phyloP scores from a whole-genome alignment of 1,140 invertebrate genomes.

The Triops cancriformis region DNA sequence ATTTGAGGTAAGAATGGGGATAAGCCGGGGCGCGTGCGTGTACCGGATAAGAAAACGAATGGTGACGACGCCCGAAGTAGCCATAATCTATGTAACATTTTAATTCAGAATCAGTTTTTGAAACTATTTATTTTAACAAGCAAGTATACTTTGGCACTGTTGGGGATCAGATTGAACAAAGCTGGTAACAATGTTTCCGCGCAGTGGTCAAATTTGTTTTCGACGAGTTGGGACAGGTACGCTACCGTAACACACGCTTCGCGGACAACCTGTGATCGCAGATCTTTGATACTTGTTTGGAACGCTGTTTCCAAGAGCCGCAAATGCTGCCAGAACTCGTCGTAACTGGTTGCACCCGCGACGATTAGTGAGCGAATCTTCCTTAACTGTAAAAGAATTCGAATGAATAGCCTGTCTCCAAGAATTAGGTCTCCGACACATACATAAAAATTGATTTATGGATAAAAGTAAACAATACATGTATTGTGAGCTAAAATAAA shows the following conservation, averaged over 20 bases:
- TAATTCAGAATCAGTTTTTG: neutral
- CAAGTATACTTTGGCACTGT: constrained; percentile 75
- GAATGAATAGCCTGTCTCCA: no score
- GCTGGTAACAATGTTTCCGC: constrained; percentile 69
- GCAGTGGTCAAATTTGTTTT: constrained; percentile 74
- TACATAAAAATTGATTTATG: no score
- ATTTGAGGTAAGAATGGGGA: constrained; percentile 76
- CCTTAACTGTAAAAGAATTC: constrained; percentile 68
- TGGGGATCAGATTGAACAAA: constrained; percentile 85
- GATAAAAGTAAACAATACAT: no score
- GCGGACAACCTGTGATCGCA: constrained; percentile 78
- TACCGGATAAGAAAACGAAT: constrained; percentile 82
- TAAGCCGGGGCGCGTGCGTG: constrained; percentile 71
- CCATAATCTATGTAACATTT: constrained; percentile 59
- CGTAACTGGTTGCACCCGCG: constrained; percentile 65
- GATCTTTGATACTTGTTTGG: constrained; percentile 74
- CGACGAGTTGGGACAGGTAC: constrained; percentile 73
- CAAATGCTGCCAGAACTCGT: constrained; percentile 72
- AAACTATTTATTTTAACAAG: constrained; percentile 18
- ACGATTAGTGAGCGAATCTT: constrained; percentile 71
- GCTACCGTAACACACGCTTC: constrained; percentile 92
- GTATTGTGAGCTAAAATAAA: no score
- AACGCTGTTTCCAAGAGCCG: constrained; percentile 71
- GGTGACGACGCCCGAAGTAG: constrained; percentile 75
- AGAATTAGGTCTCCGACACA: no score